Evolutionary conservation across 2,888 invertebrate genomes (phyloP).

Genomic region (Sthenelais limicola): DNA sequence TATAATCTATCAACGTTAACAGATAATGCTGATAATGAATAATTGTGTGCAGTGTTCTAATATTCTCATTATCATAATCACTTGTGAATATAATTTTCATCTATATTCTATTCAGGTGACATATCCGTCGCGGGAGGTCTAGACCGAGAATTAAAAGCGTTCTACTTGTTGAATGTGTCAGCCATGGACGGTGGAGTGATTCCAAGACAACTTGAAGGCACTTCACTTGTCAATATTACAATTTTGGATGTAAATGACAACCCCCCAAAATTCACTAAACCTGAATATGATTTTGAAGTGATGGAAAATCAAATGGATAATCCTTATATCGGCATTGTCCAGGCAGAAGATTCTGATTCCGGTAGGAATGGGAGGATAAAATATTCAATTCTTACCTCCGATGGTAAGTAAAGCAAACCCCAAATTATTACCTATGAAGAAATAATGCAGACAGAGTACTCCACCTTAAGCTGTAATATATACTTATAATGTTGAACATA

Average conservation of each 20-base stretch:
- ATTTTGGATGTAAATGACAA: slow-evolving; percentile 47
- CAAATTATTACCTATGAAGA: too few species aligned
- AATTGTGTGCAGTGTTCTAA: too few species aligned
- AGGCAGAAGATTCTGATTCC: slow-evolving; percentile 43
- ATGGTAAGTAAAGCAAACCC: slow-evolving; percentile 14
- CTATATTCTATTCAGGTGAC: slow-evolving; percentile 51
- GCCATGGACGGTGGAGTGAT: slow-evolving; percentile 50
- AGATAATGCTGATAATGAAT: too few species aligned
- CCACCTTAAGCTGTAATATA: too few species aligned
- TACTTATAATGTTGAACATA: too few species aligned
- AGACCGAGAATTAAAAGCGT: slow-evolving; percentile 50
- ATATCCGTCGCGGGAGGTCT: slow-evolving; percentile 52
- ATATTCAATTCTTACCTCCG: slow-evolving; percentile 4
- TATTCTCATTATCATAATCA: too few species aligned
- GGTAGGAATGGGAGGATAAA: slow-evolving; percentile 24
- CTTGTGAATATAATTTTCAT: not conserved
- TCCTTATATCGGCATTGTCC: slow-evolving; percentile 42
- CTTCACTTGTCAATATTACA: slow-evolving; percentile 45
- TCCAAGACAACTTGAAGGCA: slow-evolving; percentile 40
- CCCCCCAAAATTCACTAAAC: slow-evolving; percentile 34
- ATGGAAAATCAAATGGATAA: slow-evolving; percentile 25
- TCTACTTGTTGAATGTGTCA: slow-evolving; percentile 49
- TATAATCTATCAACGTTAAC: too few species aligned
- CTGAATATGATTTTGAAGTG: slow-evolving; percentile 24
- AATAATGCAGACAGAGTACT: too few species aligned